Evolutionary conservation across 2,113 vertebrate species (phyloP).

Genomic region (Paramormyrops kingsleyae): DNA sequence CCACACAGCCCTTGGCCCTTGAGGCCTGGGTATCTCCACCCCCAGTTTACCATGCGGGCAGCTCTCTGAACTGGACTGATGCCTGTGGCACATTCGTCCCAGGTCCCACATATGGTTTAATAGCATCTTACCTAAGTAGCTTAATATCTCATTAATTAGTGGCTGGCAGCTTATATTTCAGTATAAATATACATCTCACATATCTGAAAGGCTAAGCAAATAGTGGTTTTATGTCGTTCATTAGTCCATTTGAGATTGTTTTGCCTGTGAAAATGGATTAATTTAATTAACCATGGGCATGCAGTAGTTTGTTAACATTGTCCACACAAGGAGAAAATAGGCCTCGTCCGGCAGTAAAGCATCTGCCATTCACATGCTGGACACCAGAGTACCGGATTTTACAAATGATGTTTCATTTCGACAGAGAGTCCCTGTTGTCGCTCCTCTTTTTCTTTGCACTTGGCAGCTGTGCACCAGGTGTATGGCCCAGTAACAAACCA

Average conservation of each 20-base stretch:
- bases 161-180: neutral
- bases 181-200: neutral
- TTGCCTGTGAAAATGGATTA: neutral
- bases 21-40: neutral
- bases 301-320: neutral
- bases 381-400: neutral
- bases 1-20: neutral
- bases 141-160: neutral
- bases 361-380: neutral
- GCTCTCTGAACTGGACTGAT: neutral
- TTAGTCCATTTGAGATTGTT: neutral
- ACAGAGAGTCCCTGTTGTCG: neutral
- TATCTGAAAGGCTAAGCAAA: neutral
- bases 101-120: neutral
- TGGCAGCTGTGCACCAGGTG: neutral
- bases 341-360: neutral
- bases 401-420: neutral
- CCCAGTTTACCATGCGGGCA: neutral
- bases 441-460: neutral
- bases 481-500: neutral
- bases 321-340: neutral
- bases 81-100: neutral
- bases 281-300: neutral
- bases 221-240: neutral
- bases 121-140: neutral